Evolutionary conservation across 2,797 vertebrate species (phyloP), one percentile per base, ranked within the genome.

Genomic region (Coreius guichenoti): DNA sequence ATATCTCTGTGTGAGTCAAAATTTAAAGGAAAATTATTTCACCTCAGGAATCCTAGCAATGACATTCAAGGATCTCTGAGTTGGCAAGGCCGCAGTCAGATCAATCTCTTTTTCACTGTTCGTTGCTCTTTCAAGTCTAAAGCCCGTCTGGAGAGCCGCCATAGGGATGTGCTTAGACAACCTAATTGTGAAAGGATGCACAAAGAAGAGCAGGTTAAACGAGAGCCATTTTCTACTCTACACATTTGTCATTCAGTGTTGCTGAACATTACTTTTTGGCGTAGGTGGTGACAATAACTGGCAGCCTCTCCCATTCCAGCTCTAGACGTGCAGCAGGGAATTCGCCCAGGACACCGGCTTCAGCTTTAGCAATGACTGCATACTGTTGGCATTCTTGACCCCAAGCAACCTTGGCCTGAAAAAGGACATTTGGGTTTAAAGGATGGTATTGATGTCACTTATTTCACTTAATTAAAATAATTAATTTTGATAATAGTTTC

Each of bases 341-440:
- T 81, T 88, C 68, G 29, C 88, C 94, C 79, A 96, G 93, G 39
- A 88, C 14, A 73, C 97, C 96, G 14, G 94, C 95, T 87, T 97
- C 95, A 88, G 92, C 92, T 76, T 89, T 93, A 69, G 94, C 51
- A 0, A 90, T 88, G 29, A 94, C 84, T 63, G 90, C 86, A 86
- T 96, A 97, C 45, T 95, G 87, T 88, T 93, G 94, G 91, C 96
- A 96, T 49, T 96, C 92, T 86, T 26, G 23, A 5, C 96, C 97
- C 96, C 96, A 96, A 63, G 93, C 92, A 88, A 96, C 0, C 87
- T 92, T 95, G 79, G 93, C 92, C 97, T 97, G n/a, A 80, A 43
- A 43, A 43, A 21, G 82, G 0, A 81, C 58, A 74, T 6, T 36
- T 7, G 2, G 26, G 11, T 4, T 68, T 9, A 58, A 58, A 7